Conservation (phyloP, 2,888 invertebrate genomes). For the Agonopterix heracliana region DNA sequence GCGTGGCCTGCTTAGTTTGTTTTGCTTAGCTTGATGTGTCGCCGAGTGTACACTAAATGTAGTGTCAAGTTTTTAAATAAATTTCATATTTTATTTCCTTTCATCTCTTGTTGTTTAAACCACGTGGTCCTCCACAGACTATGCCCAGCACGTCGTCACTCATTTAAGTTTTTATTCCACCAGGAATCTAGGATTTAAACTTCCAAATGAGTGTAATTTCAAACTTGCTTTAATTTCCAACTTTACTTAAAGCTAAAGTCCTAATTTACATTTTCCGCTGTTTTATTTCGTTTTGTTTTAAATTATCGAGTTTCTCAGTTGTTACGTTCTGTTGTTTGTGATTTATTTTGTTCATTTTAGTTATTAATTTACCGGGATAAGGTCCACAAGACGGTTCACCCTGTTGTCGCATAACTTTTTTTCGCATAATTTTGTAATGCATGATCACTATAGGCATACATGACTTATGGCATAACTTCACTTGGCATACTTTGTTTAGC, state of each 20-base stretch:
- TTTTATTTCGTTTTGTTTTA: conserved; percentile 14
- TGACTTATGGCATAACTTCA: too few species aligned
- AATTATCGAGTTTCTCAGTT: conserved; percentile 16
- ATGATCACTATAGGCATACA: too few species aligned
- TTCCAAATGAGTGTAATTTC: conserved; percentile 45
- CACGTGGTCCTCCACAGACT: conserved; percentile 6
- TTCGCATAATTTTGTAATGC: too few species aligned
- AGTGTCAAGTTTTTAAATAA: neutral
- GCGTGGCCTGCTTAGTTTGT: too few species aligned
- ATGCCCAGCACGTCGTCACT: conserved; percentile 41
- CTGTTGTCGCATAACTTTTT: too few species aligned
- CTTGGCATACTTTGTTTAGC: too few species aligned
- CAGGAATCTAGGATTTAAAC: conserved; percentile 37
- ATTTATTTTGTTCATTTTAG: too few species aligned
- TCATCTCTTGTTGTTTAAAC: neutral
- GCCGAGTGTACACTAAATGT: too few species aligned
- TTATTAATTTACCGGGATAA: too few species aligned
- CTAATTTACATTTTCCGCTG: conserved; percentile 30
- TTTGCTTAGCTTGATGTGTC: too few species aligned
- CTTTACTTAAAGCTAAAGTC: conserved; percentile 19
- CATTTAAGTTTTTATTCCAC: conserved; percentile 48
- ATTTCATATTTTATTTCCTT: neutral
- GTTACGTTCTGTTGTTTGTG: neutral
- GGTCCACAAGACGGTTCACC: too few species aligned
- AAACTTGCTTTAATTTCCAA: conserved; percentile 20